These are phyloP conservation scores for Steatocranus sp. DNA, from an alignment of 2,797 vertebrate genomes.

Conservation along the genomic window DNA sequence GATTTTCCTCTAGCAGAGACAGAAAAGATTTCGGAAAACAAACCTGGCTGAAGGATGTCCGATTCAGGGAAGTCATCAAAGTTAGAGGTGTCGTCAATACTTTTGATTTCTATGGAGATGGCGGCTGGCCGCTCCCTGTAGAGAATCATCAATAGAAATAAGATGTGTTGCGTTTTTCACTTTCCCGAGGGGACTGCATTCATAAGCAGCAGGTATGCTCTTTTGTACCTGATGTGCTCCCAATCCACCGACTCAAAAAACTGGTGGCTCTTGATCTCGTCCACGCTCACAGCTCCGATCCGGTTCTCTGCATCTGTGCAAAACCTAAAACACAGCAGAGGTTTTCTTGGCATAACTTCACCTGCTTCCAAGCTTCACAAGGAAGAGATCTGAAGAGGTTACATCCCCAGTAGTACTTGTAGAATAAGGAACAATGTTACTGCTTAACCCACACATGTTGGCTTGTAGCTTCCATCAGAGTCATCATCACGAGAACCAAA, in stretches of 20 bases:
- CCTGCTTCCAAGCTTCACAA: not conserved
- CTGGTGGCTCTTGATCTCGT: constrained; percentile 90
- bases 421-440: not conserved
- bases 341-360: not conserved
- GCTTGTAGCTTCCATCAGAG: not conserved
- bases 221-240: constrained; percentile 94
- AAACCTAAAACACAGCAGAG: constrained; percentile 75
- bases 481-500: not conserved
- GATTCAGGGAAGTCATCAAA: constrained; percentile 97
- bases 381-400: not conserved
- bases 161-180: not conserved
- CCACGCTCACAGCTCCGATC: constrained; percentile 88
- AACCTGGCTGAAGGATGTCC: constrained; percentile 95
- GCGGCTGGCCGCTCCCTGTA: constrained; percentile 92
- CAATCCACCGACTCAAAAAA: constrained; percentile 98
- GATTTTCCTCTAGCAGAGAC: fast-evolving
- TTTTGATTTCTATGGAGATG: constrained; percentile 96
- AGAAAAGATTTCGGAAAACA: not conserved
- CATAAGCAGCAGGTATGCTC: not conserved
- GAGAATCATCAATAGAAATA: not conserved
- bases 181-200: not conserved
- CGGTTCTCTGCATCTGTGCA: constrained; percentile 93
- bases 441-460: not conserved
- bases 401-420: not conserved
- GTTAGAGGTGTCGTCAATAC: constrained; percentile 97